Percentiles rank a stretch among this genome's conserved stretches.
Conservation (phyloP, 1,140 invertebrate genomes). For the Solenopsis fugax region DNA sequence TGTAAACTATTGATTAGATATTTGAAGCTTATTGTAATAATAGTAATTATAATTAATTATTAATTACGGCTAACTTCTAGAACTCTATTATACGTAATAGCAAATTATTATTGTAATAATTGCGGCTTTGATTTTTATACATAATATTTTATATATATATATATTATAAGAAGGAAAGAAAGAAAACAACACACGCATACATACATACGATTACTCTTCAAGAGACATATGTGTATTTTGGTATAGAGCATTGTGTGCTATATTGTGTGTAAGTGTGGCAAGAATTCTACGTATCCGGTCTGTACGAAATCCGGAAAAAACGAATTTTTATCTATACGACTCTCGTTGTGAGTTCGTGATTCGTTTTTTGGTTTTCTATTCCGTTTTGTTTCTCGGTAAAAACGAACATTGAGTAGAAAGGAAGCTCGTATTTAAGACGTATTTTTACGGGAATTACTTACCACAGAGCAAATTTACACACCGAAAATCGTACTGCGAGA, state of each 20-base stretch:
- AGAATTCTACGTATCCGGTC: slow-evolving; percentile 47
- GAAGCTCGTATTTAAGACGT: slow-evolving; percentile 24
- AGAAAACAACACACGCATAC: not conserved
- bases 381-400: slow-evolving; percentile 36
- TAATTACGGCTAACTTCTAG: slow-evolving; percentile 65
- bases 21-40: slow-evolving; percentile 50
- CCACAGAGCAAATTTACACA: not conserved
- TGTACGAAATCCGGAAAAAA: slow-evolving; percentile 33
- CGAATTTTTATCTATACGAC: slow-evolving; percentile 59
- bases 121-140: slow-evolving; percentile 73
- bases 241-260: slow-evolving; percentile 65
- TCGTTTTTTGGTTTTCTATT: slow-evolving; percentile 59
- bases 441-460: slow-evolving; percentile 38
- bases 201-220: slow-evolving; percentile 65
- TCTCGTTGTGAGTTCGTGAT: slow-evolving; percentile 58
- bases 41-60: slow-evolving; percentile 55
- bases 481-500: not conserved
- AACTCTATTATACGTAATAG: slow-evolving; percentile 45
- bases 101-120: slow-evolving; percentile 66
- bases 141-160: slow-evolving; percentile 59
- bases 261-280: slow-evolving; percentile 60
- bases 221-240: slow-evolving; percentile 72
- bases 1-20: slow-evolving; percentile 57
- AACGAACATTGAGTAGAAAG: slow-evolving; percentile 42
- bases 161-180: slow-evolving; percentile 9